Percentiles rank a stretch among this genome's conserved stretches.
Evolutionary conservation across 2,888 invertebrate species (phyloP).

Genomic region (Spilosoma lubricipeda): DNA sequence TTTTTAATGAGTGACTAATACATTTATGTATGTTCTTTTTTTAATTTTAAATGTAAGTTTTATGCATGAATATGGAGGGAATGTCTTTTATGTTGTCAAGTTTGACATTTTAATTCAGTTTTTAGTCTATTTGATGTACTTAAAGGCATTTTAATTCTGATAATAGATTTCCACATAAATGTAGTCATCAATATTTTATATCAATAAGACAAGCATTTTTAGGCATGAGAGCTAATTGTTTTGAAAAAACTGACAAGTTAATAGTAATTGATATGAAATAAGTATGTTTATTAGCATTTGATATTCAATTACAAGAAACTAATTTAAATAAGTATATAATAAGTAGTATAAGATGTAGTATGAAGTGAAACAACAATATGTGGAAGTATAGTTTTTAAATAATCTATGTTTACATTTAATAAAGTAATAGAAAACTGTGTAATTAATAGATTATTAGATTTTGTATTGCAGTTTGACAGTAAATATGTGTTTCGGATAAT

Average conservation of each 20-base stretch:
- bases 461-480: neutral
- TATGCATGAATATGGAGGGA: slow-evolving; percentile 8
- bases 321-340: slow-evolving; percentile 51
- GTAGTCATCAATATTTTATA: neutral
- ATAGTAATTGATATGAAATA: slow-evolving; percentile 37
- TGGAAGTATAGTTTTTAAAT: neutral
- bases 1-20: slow-evolving; percentile 43
- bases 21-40: slow-evolving; percentile 12
- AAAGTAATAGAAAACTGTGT: neutral
- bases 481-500: neutral
- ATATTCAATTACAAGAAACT: slow-evolving; percentile 48
- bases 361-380: slow-evolving; percentile 30
- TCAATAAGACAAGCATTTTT: slow-evolving; percentile 4
- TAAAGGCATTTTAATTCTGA: neutral
- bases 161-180: slow-evolving; percentile 5
- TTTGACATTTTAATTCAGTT: slow-evolving; percentile 3
- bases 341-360: slow-evolving; percentile 29
- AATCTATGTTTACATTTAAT: neutral
- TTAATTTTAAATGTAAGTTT: slow-evolving; percentile 3
- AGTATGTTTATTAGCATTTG: slow-evolving; percentile 58
- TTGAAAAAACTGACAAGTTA: slow-evolving; percentile 35
- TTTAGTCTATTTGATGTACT: neutral
- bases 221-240: slow-evolving; percentile 13
- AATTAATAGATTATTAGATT: neutral
- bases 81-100: slow-evolving; percentile 4